phyloP scores from a whole-genome alignment of 2,113 vertebrate species.

The Sigmodon hispidus region DNA sequence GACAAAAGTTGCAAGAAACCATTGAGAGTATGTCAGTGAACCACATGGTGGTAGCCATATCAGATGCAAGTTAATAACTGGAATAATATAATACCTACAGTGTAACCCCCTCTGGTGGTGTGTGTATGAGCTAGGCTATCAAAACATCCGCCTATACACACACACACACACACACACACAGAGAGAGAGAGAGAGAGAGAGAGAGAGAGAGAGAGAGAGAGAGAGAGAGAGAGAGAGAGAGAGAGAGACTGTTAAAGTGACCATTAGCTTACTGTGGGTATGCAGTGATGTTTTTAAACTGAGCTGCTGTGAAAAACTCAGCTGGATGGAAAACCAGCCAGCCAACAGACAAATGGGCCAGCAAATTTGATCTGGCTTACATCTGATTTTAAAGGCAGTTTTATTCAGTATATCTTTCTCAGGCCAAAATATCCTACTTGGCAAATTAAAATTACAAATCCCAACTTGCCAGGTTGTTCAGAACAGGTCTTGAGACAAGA shows the following conservation, averaged over 20 bases:
- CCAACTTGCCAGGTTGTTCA: neutral
- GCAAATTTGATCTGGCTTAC: neutral
- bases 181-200: no score
- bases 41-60: neutral
- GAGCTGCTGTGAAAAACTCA: neutral
- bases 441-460: conserved; percentile 28
- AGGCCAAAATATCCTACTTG: neutral
- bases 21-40: neutral
- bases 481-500: neutral
- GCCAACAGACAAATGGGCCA: neutral
- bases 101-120: neutral
- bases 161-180: no score
- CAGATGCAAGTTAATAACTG: neutral
- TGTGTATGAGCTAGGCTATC: neutral
- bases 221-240: no score
- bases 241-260: neutral
- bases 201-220: no score
- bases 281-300: neutral
- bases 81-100: neutral
- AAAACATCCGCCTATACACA: no score
- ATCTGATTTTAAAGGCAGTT: neutral
- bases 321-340: neutral
- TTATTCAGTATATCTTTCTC: neutral
- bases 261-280: neutral
- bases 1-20: neutral